Conservation (phyloP, 2,888 invertebrate species). For the Trissolcus japonicus region DNA sequence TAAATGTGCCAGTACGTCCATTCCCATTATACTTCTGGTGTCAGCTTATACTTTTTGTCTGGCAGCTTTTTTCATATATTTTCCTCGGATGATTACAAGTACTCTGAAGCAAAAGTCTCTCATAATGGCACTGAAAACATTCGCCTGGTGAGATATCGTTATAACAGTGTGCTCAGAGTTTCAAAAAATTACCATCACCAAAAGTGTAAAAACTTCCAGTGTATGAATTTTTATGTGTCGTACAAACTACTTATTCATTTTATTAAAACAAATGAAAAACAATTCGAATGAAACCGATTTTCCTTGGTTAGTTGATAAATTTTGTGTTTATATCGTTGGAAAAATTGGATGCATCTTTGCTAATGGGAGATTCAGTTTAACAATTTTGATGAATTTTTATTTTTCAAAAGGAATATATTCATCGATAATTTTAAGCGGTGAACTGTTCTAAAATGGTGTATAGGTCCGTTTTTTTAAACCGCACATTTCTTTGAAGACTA, state of each 20-base stretch:
- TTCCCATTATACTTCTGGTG: conserved; percentile 7
- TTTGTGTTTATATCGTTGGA: no score
- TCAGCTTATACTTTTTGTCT: conserved; percentile 20
- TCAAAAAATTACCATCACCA: conserved; percentile 1
- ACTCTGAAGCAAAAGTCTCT: conserved; percentile 17
- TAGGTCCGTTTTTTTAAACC: background rate
- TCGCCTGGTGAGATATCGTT: conserved; percentile 21
- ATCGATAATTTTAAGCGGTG: background rate
- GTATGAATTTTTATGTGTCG: no score
- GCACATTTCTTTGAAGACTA: conserved; percentile 1
- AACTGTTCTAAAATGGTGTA: background rate
- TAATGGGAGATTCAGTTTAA: no score
- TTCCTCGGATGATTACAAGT: conserved; percentile 38
- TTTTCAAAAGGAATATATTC: background rate
- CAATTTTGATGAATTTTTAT: background rate
- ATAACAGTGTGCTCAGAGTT: conserved; percentile 17
- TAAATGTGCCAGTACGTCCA: conserved; percentile 6
- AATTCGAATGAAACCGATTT: no score
- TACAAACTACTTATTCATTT: no score
- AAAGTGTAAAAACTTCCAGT: no score
- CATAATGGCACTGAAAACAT: conserved; percentile 13
- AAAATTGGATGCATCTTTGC: no score
- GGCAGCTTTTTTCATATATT: conserved; percentile 14
- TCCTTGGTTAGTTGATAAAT: no score
- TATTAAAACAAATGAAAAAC: no score